phyloP scores from a whole-genome alignment of 2,113 vertebrate genomes.

The Herpailurus yagouaroundi region DNA sequence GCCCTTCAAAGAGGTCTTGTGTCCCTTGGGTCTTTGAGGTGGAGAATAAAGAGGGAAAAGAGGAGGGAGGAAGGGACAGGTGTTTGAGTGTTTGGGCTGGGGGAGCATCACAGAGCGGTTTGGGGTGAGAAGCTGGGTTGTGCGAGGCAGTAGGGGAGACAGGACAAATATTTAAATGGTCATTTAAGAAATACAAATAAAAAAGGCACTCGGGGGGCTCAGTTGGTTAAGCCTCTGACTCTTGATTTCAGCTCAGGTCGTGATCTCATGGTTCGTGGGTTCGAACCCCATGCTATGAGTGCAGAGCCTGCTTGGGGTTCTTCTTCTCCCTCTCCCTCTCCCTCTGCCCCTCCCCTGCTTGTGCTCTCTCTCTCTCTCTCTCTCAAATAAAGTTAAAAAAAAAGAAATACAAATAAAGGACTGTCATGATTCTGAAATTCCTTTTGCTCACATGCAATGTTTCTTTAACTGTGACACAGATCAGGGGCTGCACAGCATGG shows the following conservation, averaged over 20 bases:
- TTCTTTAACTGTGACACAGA: not conserved
- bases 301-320: no score
- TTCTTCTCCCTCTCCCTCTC: no score
- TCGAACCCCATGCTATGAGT: no score
- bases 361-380: no score
- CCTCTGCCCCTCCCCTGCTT: no score
- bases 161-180: not conserved
- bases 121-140: not conserved
- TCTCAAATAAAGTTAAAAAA: no score
- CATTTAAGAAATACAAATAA: not conserved
- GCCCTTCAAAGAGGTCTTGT: not conserved
- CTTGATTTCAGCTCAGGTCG: no score
- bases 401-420: no score
- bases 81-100: not conserved
- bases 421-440: not conserved
- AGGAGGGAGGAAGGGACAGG: not conserved
- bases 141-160: rapidly evolving
- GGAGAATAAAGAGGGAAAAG: not conserved
- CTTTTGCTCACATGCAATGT: not conserved
- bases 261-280: no score
- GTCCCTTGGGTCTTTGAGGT: not conserved
- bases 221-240: no score
- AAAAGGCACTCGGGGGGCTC: no score
- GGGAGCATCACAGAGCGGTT: rapidly evolving
- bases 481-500: not conserved